A percentile compares a stretch with the other conserved stretches of the same genome.
Evolutionary conservation across 2,797 vertebrate genomes (phyloP).

Genomic region (Discoglossus pictus): DNA sequence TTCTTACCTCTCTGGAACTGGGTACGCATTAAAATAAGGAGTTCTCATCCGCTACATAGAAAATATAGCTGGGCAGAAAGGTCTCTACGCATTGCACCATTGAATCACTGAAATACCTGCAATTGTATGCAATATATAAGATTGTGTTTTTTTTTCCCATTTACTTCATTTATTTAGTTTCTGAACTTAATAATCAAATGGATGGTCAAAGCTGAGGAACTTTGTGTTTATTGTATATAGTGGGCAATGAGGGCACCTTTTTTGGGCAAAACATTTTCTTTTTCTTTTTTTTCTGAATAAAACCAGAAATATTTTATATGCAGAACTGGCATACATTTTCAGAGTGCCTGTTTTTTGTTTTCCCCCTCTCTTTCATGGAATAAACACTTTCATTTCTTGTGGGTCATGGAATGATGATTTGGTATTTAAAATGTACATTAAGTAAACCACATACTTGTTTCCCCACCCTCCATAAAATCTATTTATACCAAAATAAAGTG

Average conservation of each 20-base stretch:
- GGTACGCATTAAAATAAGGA: constrained; percentile 11
- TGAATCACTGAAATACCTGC: too few species aligned
- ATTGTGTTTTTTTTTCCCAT: too few species aligned
- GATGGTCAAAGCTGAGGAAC: background rate
- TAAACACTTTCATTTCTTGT: constrained; percentile 22
- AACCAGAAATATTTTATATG: constrained; percentile 22
- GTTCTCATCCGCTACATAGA: too few species aligned
- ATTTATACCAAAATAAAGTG: too few species aligned
- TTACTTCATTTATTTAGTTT: background rate
- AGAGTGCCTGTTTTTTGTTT: constrained; percentile 20
- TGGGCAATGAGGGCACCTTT: background rate
- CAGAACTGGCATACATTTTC: constrained; percentile 2
- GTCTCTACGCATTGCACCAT: too few species aligned
- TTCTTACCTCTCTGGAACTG: background rate
- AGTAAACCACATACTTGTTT: too few species aligned
- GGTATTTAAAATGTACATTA: too few species aligned
- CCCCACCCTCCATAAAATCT: too few species aligned
- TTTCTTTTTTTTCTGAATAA: background rate
- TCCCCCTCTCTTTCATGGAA: too few species aligned
- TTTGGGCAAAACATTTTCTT: background rate
- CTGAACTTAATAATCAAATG: background rate
- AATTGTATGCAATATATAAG: too few species aligned
- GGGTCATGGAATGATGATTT: too few species aligned
- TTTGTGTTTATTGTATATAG: constrained; percentile 29
- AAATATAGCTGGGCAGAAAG: too few species aligned